phyloP scores from a whole-genome alignment of 2,888 invertebrate species.

The Leptinotarsa tumamoca region DNA sequence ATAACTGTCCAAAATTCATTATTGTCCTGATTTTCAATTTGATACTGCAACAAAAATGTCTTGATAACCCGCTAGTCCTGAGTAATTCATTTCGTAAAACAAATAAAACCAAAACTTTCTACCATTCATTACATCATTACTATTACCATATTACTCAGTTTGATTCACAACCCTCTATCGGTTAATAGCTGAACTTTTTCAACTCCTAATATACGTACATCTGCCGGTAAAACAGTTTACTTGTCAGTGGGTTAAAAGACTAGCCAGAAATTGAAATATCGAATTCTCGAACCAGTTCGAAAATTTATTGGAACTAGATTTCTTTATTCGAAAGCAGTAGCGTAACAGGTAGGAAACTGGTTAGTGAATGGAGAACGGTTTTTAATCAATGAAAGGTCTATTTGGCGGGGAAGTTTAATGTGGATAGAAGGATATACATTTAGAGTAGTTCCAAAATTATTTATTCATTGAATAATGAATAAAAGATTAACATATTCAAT shows the following conservation, averaged over 20 bases:
- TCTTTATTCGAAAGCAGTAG: conserved; percentile 36
- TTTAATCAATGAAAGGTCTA: neutral
- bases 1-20: no score
- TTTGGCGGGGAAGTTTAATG: neutral
- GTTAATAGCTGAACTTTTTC: conserved; percentile 62
- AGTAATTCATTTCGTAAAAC: no score
- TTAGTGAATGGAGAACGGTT: neutral
- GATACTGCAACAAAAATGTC: no score
- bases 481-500: no score
- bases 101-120: no score
- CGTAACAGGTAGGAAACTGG: neutral
- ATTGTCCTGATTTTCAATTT: no score
- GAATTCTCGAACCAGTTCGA: conserved; percentile 40
- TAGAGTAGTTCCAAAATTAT: no score
- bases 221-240: conserved; percentile 62
- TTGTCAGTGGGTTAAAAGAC: conserved; percentile 43
- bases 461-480: no score
- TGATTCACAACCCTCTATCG: conserved; percentile 59
- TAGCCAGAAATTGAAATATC: conserved; percentile 38
- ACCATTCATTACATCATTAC: no score
- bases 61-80: no score
- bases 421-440: neutral
- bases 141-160: conserved; percentile 15
- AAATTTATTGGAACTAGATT: conserved; percentile 41
- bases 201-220: conserved; percentile 40